These are phyloP conservation scores for Corapipo altera DNA, from an alignment of 2,113 vertebrate genomes.

Conservation along the genomic window DNA sequence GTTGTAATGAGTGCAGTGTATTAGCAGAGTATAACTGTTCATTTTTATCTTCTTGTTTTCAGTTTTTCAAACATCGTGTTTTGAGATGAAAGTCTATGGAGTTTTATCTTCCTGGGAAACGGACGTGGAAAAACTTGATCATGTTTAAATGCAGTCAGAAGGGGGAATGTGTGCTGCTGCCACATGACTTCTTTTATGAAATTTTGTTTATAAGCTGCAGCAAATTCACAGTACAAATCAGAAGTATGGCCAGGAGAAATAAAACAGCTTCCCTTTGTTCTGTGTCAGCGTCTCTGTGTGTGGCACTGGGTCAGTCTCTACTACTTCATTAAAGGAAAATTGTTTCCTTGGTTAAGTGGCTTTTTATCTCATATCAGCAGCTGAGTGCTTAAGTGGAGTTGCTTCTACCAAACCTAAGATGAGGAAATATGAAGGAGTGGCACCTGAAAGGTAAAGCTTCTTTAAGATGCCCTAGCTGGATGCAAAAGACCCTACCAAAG, in stretches of 20 bases:
- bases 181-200: background rate
- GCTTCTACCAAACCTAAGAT: background rate
- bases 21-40: background rate
- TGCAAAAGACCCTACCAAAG: background rate
- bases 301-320: background rate
- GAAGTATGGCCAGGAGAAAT: background rate
- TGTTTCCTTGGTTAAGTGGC: background rate
- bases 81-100: background rate
- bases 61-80: background rate
- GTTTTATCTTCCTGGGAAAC: background rate
- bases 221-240: background rate
- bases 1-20: background rate
- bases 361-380: background rate
- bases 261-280: background rate
- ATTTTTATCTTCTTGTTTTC: background rate
- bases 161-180: background rate
- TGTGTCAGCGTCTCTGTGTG: background rate
- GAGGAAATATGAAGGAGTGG: background rate
- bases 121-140: background rate
- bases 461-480: background rate
- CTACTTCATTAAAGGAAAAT: background rate
- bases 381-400: background rate
- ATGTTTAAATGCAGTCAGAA: background rate
- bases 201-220: background rate
- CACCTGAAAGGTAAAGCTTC: background rate